These are phyloP conservation scores for Spondyliosoma cantharus DNA, from an alignment of 2,797 vertebrate species.

Conservation along the genomic window DNA sequence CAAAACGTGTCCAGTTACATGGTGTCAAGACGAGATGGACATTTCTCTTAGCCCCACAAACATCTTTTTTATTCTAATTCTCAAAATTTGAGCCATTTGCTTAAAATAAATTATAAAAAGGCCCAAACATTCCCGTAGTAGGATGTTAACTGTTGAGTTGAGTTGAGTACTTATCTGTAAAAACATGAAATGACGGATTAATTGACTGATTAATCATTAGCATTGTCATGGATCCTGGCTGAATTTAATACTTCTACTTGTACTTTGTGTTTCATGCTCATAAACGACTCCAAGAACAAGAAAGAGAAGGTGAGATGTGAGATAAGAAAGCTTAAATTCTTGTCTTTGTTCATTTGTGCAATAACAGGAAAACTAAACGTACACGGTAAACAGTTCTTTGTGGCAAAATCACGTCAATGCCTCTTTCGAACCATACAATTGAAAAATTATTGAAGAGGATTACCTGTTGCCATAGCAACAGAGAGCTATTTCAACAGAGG, in stretches of 20 bases:
- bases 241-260: background rate
- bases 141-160: background rate
- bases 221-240: background rate
- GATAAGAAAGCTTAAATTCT: background rate
- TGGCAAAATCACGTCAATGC: conserved; percentile 26
- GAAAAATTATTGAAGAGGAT: conserved; percentile 47
- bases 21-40: too few species aligned
- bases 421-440: conserved; percentile 36
- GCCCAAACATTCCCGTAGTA: background rate
- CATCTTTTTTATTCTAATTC: background rate
- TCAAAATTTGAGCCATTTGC: background rate
- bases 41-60: too few species aligned
- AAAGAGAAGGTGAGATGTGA: background rate
- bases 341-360: background rate
- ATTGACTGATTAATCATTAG: background rate
- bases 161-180: too few species aligned
- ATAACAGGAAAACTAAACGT: background rate
- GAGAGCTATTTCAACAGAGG: conserved; percentile 41
- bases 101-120: background rate
- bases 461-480: conserved; percentile 76
- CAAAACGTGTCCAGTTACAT: background rate
- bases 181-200: background rate
- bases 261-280: background rate
- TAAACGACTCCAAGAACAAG: background rate
- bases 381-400: background rate